Evolutionary conservation across 2,888 invertebrate genomes (phyloP).

Genomic region (Myopa testacea): DNA sequence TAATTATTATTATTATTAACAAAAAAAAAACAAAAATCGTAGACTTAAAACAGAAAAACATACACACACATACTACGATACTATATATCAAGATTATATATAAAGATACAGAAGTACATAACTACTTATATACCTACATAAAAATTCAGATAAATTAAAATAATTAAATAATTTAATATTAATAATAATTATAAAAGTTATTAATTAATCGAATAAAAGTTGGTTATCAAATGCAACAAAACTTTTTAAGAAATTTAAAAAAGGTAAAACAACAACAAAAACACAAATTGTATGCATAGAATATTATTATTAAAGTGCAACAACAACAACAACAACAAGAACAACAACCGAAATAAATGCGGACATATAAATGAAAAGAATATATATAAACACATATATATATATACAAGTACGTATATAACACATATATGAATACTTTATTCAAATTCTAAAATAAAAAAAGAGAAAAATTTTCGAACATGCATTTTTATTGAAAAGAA

Average conservation of each 20-base stretch:
- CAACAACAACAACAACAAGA: slow-evolving; percentile 32
- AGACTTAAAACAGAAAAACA: neutral
- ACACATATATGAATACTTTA: slow-evolving; percentile 42
- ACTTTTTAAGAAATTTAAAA: slow-evolving; percentile 48
- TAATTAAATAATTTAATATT: slow-evolving; percentile 44
- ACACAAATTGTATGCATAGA: slow-evolving; percentile 36
- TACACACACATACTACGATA: slow-evolving; percentile 12
- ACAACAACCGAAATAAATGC: slow-evolving; percentile 34
- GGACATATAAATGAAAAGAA: slow-evolving; percentile 38
- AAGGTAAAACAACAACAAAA: slow-evolving; percentile 29
- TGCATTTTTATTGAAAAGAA: slow-evolving; percentile 28
- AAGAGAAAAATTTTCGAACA: slow-evolving; percentile 30
- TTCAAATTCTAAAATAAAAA: slow-evolving; percentile 42
- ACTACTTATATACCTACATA: slow-evolving; percentile 27
- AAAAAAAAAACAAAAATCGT: slow-evolving; percentile 32
- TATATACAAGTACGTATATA: slow-evolving; percentile 33
- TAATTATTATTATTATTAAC: slow-evolving; percentile 40
- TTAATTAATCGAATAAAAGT: neutral
- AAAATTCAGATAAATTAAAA: slow-evolving; percentile 45
- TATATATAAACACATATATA: slow-evolving; percentile 33
- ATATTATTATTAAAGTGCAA: slow-evolving; percentile 18
- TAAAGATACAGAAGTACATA: neutral
- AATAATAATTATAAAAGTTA: slow-evolving; percentile 36
- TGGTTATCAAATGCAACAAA: slow-evolving; percentile 43
- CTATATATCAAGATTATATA: slow-evolving; percentile 35